A percentile compares a stretch with the other conserved stretches of the same genome.
phyloP scores from a whole-genome alignment of 2,888 invertebrate genomes.

The Sphaerophoria rueppellii region DNA sequence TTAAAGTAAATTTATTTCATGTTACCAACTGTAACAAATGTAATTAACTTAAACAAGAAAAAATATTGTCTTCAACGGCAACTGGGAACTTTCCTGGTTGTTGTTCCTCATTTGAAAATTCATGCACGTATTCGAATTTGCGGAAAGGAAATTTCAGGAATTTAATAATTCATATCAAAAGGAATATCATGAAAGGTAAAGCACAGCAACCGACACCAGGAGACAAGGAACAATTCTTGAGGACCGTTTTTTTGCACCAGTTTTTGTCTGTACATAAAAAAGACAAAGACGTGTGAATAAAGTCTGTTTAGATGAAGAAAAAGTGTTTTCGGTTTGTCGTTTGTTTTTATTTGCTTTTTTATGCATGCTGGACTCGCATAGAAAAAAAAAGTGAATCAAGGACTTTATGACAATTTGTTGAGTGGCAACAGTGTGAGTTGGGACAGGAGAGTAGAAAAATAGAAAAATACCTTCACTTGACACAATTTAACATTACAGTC shows the following conservation, averaged over 20 bases:
- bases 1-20: conserved; percentile 22
- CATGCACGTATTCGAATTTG: background rate
- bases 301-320: background rate
- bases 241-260: background rate
- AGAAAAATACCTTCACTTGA: conserved; percentile 15
- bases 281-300: conserved; percentile 26
- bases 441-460: background rate
- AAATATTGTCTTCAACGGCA: conserved; percentile 39
- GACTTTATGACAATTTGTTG: conserved; percentile 46
- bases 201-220: background rate
- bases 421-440: conserved; percentile 29
- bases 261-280: background rate
- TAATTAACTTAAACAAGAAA: conserved; percentile 37
- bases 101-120: background rate
- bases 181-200: background rate
- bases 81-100: background rate
- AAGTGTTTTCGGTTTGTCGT: background rate
- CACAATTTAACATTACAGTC: conserved; percentile 28
- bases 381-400: conserved; percentile 20
- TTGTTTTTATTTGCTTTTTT: background rate
- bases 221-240: background rate
- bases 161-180: conserved; percentile 23
- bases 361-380: background rate
- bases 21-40: conserved; percentile 7
- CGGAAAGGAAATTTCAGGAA: conserved; percentile 21